phyloP scores from a whole-genome alignment of 2,888 invertebrate species.

The Drosophila robusta region DNA sequence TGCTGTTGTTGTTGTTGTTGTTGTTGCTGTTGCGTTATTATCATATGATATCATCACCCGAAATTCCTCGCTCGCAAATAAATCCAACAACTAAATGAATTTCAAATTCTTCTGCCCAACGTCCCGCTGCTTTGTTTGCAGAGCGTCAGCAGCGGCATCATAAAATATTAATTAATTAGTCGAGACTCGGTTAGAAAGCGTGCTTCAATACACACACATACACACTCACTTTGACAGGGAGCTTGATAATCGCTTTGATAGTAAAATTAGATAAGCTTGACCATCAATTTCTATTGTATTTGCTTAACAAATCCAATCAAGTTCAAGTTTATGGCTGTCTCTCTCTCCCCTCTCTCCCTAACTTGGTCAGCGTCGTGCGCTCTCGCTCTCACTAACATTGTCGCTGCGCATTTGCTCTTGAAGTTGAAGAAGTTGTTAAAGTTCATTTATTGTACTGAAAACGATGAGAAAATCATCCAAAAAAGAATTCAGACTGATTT shows the following conservation, averaged over 20 bases:
- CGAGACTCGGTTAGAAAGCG: slow-evolving; percentile 67
- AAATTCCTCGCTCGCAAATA: slow-evolving; percentile 83
- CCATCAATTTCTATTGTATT: slow-evolving; percentile 75
- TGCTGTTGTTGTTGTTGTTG: slow-evolving; percentile 27
- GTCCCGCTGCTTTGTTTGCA: slow-evolving; percentile 76
- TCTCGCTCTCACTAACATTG: not conserved
- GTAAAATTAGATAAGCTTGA: slow-evolving; percentile 72
- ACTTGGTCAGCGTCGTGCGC: not conserved
- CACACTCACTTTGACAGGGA: slow-evolving; percentile 37
- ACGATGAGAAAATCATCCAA: slow-evolving; percentile 68
- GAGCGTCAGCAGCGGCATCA: slow-evolving; percentile 71
- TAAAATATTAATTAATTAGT: slow-evolving; percentile 79
- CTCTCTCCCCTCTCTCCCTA: not conserved
- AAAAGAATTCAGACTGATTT: slow-evolving; percentile 53
- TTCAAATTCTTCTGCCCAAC: slow-evolving; percentile 70
- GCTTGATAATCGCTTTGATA: slow-evolving; percentile 61
- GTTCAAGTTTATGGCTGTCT: slow-evolving; percentile 71
- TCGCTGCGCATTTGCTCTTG: slow-evolving; percentile 33
- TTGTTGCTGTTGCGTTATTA: slow-evolving; percentile 74
- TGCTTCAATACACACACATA: slow-evolving; percentile 39
- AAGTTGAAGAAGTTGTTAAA: slow-evolving; percentile 76
- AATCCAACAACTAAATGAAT: slow-evolving; percentile 80
- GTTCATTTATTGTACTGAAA: slow-evolving; percentile 65
- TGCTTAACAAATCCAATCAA: slow-evolving; percentile 69
- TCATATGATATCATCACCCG: slow-evolving; percentile 84